These are phyloP conservation scores for Antedon mediterranea DNA, from an alignment of 53 echinoderm and acorn worm genomes.

Conservation along the genomic window DNA sequence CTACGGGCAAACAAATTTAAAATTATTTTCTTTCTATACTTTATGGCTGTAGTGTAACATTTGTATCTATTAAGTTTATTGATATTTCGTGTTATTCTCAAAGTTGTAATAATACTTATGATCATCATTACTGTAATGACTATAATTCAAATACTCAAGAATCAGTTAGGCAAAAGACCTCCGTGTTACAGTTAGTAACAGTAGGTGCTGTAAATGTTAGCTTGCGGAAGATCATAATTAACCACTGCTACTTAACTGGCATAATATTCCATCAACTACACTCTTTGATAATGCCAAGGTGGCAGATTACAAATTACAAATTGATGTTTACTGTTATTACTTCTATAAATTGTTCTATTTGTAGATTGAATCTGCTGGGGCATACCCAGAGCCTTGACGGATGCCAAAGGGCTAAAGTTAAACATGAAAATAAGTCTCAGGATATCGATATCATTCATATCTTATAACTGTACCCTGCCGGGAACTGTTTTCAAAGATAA, in stretches of 20 bases:
- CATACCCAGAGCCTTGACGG: neutral
- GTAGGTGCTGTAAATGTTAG: neutral
- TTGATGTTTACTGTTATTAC: neutral
- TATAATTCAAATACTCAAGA: too few species aligned
- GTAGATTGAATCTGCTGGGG: neutral
- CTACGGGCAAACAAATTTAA: too few species aligned
- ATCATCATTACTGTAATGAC: too few species aligned
- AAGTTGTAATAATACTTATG: too few species aligned
- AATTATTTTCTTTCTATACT: too few species aligned
- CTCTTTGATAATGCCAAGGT: neutral
- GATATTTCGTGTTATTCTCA: too few species aligned
- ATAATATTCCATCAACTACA: neutral
- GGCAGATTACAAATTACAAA: neutral
- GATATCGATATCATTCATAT: neutral
- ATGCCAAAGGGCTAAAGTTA: neutral
- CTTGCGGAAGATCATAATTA: neutral
- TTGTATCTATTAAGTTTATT: too few species aligned
- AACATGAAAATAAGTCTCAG: neutral
- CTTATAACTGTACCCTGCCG: neutral
- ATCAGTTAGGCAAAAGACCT: too few species aligned
- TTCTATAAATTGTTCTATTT: neutral
- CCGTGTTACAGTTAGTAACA: neutral
- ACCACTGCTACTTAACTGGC: neutral
- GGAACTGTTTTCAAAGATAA: neutral
- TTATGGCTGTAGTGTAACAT: too few species aligned